Conservation (phyloP, 2,113 vertebrate genomes). For the Crotophaga sulcirostris region DNA sequence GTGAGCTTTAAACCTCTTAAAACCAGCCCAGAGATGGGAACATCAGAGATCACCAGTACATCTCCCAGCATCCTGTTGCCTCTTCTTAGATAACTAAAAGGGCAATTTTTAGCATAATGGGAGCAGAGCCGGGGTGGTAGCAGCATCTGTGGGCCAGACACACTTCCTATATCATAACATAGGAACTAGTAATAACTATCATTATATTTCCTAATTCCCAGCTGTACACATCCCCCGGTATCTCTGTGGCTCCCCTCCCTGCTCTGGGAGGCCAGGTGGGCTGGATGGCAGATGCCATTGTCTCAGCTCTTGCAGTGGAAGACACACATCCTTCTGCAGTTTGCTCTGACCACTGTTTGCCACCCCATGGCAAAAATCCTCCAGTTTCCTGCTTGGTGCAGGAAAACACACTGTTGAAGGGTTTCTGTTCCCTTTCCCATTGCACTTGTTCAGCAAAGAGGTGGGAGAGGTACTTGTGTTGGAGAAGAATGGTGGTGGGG, state of each 20-base stretch:
- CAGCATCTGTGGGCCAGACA: not conserved
- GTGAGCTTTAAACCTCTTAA: not conserved
- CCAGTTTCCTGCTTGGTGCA: not conserved
- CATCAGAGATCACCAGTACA: fast-evolving
- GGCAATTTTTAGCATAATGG: fast-evolving
- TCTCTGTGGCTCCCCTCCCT: not conserved
- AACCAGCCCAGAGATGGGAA: not conserved
- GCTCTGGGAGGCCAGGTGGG: fast-evolving
- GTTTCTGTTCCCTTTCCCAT: not conserved
- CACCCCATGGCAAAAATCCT: fast-evolving
- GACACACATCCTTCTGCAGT: fast-evolving
- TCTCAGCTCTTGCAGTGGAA: not conserved
- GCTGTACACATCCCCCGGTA: fast-evolving
- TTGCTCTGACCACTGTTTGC: not conserved
- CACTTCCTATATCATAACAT: not conserved
- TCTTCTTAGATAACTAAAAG: not conserved
- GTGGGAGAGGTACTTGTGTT: not conserved
- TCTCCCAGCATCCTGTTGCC: not conserved
- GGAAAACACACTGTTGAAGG: not conserved
- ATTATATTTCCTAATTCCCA: not conserved
- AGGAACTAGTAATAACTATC: not conserved
- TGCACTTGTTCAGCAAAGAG: not conserved
- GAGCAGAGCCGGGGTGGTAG: not conserved
- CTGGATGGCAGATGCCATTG: not conserved
- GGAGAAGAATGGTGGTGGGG: not conserved